These are phyloP conservation scores for Melanotus villosus DNA, from an alignment of 2,888 invertebrate species.

Conservation along the genomic window DNA sequence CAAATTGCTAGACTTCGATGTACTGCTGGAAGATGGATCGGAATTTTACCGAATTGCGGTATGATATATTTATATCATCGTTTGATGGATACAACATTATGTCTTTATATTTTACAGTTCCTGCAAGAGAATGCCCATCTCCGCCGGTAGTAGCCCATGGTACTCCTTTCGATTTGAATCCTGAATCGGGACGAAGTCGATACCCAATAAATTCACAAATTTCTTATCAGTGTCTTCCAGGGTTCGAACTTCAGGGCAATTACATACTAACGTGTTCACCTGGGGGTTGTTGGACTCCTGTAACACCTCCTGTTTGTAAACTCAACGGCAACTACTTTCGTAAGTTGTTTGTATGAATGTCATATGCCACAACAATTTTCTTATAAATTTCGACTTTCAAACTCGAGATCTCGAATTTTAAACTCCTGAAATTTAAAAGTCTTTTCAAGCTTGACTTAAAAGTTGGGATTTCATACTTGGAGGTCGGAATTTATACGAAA, in stretches of 20 bases:
- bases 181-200: conserved; percentile 53
- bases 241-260: conserved; percentile 65
- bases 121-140: conserved; percentile 61
- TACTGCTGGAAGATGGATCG: conserved; percentile 64
- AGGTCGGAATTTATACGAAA: too few relatives aligned
- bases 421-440: too few relatives aligned
- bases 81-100: background rate
- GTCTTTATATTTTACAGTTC: conserved; percentile 53
- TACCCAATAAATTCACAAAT: conserved; percentile 63
- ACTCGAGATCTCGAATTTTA: too few relatives aligned
- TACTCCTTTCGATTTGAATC: conserved; percentile 58
- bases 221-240: conserved; percentile 66
- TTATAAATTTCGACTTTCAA: too few relatives aligned
- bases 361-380: too few relatives aligned
- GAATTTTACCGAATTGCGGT: conserved; percentile 65
- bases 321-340: conserved; percentile 56
- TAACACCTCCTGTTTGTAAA: conserved; percentile 61
- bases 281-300: conserved; percentile 66
- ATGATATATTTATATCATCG: conserved; percentile 45
- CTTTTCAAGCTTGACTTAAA: too few relatives aligned
- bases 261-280: conserved; percentile 63
- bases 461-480: too few relatives aligned
- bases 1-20: conserved; percentile 62
- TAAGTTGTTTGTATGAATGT: conserved; percentile 54
- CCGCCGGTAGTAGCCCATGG: conserved; percentile 63